Conservation (phyloP, 2,888 invertebrate genomes). For the Lasioglossum calceatum region DNA sequence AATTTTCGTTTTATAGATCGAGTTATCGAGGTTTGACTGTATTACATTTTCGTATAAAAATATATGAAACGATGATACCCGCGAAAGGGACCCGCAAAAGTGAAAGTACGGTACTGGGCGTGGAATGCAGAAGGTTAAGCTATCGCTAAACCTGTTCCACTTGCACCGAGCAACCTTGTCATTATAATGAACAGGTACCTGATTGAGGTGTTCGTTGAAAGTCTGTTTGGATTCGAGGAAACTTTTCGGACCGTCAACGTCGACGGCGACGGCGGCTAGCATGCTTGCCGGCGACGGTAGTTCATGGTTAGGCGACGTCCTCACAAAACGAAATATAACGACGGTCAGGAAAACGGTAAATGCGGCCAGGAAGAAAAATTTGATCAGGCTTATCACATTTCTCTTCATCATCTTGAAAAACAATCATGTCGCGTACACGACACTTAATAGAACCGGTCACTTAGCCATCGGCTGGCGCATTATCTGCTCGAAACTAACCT, state of each 20-base stretch:
- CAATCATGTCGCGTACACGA: conserved; percentile 56
- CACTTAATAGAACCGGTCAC: conserved; percentile 17
- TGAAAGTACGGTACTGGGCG: conserved; percentile 47
- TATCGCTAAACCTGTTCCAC: conserved; percentile 52
- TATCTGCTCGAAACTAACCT: conserved; percentile 51
- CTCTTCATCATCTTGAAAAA: conserved; percentile 80
- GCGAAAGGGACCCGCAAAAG: conserved; percentile 21
- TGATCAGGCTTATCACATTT: conserved; percentile 82
- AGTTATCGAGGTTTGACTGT: too few relatives aligned
- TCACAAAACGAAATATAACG: conserved; percentile 80
- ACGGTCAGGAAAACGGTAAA: conserved; percentile 81
- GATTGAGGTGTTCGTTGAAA: conserved; percentile 44
- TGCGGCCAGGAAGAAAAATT: conserved; percentile 79
- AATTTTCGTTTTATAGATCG: too few relatives aligned
- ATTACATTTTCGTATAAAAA: neutral
- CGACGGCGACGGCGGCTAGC: conserved; percentile 22
- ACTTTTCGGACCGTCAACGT: conserved; percentile 36
- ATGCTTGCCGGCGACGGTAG: conserved; percentile 48
- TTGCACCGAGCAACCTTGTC: conserved; percentile 19
- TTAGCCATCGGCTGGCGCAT: conserved; percentile 29
- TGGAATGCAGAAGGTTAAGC: conserved; percentile 60
- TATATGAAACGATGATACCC: neutral
- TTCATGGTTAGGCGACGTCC: conserved; percentile 68
- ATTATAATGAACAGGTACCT: conserved; percentile 60
- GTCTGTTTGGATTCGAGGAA: conserved; percentile 32